Evolutionary conservation across 2,888 invertebrate genomes (phyloP).

Genomic region (Boloria euphrosyne): DNA sequence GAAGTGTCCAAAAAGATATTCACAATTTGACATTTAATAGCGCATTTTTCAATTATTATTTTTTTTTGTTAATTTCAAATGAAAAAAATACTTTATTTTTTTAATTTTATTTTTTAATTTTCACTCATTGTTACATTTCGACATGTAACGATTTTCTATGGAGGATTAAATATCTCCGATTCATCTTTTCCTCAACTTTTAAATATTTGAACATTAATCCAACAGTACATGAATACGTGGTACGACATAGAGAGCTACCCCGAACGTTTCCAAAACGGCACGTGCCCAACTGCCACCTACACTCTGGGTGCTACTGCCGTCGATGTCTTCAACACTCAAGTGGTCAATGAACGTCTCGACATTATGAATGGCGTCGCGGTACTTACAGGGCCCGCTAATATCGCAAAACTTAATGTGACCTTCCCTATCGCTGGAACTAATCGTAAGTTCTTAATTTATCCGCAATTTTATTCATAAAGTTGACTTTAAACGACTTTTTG

Average conservation of each 20-base stretch:
- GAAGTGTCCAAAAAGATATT: no score
- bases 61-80: no score
- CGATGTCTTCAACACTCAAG: slow-evolving; percentile 54
- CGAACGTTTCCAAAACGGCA: slow-evolving; percentile 42
- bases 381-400: slow-evolving; percentile 78
- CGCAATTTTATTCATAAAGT: background rate
- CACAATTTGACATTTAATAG: no score
- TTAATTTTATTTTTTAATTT: no score
- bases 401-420: slow-evolving; percentile 48
- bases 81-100: no score
- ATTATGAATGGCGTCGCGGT: slow-evolving; percentile 54
- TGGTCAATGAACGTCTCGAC: slow-evolving; percentile 48
- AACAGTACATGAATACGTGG: slow-evolving; percentile 44
- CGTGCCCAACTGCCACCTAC: slow-evolving; percentile 4
- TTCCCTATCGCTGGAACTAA: slow-evolving; percentile 64
- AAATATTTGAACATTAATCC: slow-evolving; percentile 1
- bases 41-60: no score
- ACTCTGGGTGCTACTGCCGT: slow-evolving; percentile 32
- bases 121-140: no score
- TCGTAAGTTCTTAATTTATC: slow-evolving; percentile 32
- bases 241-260: slow-evolving; percentile 43
- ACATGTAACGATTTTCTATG: no score
- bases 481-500: background rate
- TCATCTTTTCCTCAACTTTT: background rate
- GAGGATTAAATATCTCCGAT: no score